Evolutionary conservation across 1,140 invertebrate genomes (phyloP), one percentile per base, ranked within the genome.

Genomic region (Panulirus ornatus): DNA sequence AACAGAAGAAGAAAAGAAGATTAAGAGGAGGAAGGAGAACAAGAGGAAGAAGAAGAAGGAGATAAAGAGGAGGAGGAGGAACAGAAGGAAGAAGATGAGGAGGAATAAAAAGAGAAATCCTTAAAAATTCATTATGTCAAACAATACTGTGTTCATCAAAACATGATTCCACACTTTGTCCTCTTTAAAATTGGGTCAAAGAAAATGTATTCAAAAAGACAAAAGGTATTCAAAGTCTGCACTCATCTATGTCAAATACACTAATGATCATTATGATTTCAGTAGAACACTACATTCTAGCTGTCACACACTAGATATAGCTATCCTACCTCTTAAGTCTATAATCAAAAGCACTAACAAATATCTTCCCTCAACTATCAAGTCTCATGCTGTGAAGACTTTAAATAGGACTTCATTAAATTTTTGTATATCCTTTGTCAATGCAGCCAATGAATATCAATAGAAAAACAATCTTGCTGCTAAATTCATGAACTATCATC

Each of bases 31-130:
- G n/a, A n/a, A n/a, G n/a, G n/a, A n/a, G n/a, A n/a, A n/a, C n/a
- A n/a, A n/a, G n/a, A n/a, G n/a, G n/a, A n/a, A n/a, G n/a, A n/a
- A n/a, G n/a, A n/a, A n/a, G n/a, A n/a, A n/a, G n/a, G n/a, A n/a
- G n/a, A n/a, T n/a, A n/a, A n/a, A n/a, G n/a, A n/a, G n/a, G n/a
- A n/a, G n/a, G n/a, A n/a, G n/a, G n/a, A n/a, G n/a, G 75, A 36
- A 75, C 2, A 36, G 73, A 34, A 27, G 58, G 47, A 76, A 58
- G 27, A 84, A 70, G n/a, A n/a, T n/a, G n/a, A n/a, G n/a, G n/a
- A n/a, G n/a, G n/a, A n/a, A n/a, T n/a, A n/a, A 88, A 19, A 79
- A 44, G 42, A 63, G 38, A n/a, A 87, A 87, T 14, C 75, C 75
- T n/a, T 44, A 78, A 78, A 78, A 47, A 78, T 22, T 44, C 30